Conservation (phyloP, 2,113 vertebrate genomes). For the Tiliqua scincoides region DNA sequence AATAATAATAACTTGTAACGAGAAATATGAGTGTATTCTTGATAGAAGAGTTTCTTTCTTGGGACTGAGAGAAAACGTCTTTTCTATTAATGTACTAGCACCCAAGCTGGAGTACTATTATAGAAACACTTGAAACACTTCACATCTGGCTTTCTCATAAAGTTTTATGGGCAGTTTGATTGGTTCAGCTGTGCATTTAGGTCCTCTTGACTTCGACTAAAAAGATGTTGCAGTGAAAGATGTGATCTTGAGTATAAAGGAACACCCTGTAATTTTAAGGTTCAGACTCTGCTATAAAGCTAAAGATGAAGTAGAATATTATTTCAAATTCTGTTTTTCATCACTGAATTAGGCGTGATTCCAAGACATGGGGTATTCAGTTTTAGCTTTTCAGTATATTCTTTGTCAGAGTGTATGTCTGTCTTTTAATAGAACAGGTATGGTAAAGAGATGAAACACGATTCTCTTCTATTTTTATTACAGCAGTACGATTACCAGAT, state of each 20-base stretch:
- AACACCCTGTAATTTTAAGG: slow-evolving; percentile 4
- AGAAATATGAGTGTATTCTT: not conserved
- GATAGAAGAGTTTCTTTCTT: not conserved
- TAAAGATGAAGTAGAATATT: not conserved
- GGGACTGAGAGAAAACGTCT: not conserved
- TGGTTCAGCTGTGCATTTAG: slow-evolving; percentile 5
- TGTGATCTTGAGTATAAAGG: not conserved
- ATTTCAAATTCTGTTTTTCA: not conserved
- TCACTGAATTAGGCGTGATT: slow-evolving; percentile 24
- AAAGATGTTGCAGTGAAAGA: slow-evolving; percentile 5
- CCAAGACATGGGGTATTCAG: not conserved
- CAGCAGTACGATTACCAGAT: slow-evolving; percentile 18
- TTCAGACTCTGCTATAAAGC: slow-evolving; percentile 14
- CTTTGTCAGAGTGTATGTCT: not conserved
- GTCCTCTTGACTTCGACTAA: slow-evolving; percentile 32
- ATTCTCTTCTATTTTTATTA: not conserved
- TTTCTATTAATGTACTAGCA: not conserved
- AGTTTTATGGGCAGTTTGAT: slow-evolving; percentile 9
- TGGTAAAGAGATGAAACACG: not conserved
- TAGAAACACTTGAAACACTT: slow-evolving; percentile 2
- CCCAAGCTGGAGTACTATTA: not conserved
- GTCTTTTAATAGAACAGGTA: not conserved
- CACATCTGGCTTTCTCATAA: not conserved
- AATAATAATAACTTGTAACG: too few relatives aligned
- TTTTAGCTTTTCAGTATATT: not conserved